Base-by-base conservation (phyloP, 2,113 vertebrate genomes). In the Oreochromis tanganicae region DNA sequence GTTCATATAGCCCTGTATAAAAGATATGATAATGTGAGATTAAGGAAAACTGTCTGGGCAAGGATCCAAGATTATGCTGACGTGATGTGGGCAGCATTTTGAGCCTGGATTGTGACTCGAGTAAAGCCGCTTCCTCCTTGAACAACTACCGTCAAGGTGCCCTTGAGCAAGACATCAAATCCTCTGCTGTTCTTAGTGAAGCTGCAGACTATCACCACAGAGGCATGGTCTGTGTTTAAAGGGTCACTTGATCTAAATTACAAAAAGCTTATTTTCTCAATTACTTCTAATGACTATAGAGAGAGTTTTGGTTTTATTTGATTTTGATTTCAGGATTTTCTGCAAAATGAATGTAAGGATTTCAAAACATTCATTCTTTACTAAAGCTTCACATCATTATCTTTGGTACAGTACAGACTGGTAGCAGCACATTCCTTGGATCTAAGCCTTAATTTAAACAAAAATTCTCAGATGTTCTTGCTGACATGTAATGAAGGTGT, bases 21-120 rank as follows among this genome's bases (percentile, higher is more conserved):
- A 85, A 86, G 85, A 91, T 90, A 87, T 91, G 84, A 61, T 92
- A 91, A 94, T 95, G 80, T 85, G 29, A 90, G 87, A 91, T 91
- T 89, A 90, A 88, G 81, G 81, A 83, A 84, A 90, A 91, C 73
- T 91, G 78, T 86, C 84, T 83, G 89, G 85, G 80, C 83, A 84
- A 91, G 79, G 46, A 89, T 88, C 86, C 80, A 73, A 87, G 86
- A 92, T 88, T 79, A 90, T 56, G 66, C 80, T 92, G 91, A 90
- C 86, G 85, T 78, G 88, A 85, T 9, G 84, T 87, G 80, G 84
- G 73, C 83, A 87, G 84, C 84, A 87, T 91, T 82, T 85, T 87
- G 86, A 93, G 54, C 27, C 54, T 46, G 61, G 29, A 86, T 68
- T 83, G 79, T 79, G 84, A 91, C 83, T 78, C 32, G 36, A 88